phyloP scores from a whole-genome alignment of 1,140 invertebrate genomes.

The Diuraphis noxia region DNA sequence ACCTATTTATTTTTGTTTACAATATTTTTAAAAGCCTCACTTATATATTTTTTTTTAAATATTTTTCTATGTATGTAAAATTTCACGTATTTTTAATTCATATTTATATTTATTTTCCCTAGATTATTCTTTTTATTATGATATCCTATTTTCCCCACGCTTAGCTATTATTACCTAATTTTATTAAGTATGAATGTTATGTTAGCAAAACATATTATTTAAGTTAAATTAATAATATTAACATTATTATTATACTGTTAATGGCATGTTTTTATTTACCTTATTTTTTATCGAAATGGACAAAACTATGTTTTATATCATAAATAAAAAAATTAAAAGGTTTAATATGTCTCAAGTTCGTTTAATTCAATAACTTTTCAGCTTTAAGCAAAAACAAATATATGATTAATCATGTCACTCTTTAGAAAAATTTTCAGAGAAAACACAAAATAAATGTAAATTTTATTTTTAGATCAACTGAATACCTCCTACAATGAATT shows the following conservation, averaged over 20 bases:
- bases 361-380: neutral
- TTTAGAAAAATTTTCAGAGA: neutral
- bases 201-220: slow-evolving; percentile 24
- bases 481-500: too few relatives aligned
- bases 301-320: slow-evolving; percentile 15
- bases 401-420: neutral
- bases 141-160: slow-evolving; percentile 30
- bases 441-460: neutral
- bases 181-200: slow-evolving; percentile 22
- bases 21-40: neutral
- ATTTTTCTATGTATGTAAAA: slow-evolving; percentile 29
- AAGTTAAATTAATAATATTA: slow-evolving; percentile 22
- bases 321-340: slow-evolving; percentile 1
- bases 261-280: slow-evolving; percentile 26
- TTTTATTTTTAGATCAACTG: neutral
- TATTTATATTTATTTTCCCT: neutral
- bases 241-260: slow-evolving; percentile 37
- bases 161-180: slow-evolving; percentile 38
- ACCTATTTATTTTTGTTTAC: slow-evolving; percentile 1
- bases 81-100: slow-evolving; percentile 21
- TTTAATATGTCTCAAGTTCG: neutral
- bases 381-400: neutral
- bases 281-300: slow-evolving; percentile 25
- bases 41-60: neutral
- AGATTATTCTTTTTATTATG: slow-evolving; percentile 23